Evolutionary conservation across 2,888 invertebrate species (phyloP).

Genomic region (Mythimna vitellina): DNA sequence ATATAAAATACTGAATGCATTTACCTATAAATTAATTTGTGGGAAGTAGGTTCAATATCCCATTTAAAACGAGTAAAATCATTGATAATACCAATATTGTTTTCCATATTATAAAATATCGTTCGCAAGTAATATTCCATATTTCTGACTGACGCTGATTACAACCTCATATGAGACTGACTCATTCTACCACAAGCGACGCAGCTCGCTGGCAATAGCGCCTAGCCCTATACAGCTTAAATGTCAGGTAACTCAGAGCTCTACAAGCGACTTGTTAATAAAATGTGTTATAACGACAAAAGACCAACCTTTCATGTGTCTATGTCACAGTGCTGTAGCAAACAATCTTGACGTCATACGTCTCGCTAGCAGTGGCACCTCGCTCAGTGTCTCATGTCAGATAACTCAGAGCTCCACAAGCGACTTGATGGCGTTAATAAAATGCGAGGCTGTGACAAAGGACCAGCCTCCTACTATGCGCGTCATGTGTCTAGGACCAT

Average conservation of each 20-base stretch:
- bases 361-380: constrained; percentile 52
- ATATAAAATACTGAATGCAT: no score
- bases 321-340: background rate
- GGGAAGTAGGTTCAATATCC: no score
- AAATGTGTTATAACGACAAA: background rate
- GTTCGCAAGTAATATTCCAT: no score
- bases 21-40: no score
- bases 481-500: constrained; percentile 52
- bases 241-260: background rate
- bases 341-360: background rate
- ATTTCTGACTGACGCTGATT: no score
- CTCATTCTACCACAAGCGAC: background rate
- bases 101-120: no score
- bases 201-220: background rate
- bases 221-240: background rate
- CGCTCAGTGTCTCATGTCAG: constrained; percentile 64
- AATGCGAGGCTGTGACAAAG: constrained; percentile 72
- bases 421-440: constrained; percentile 76
- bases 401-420: constrained; percentile 72
- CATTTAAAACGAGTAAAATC: no score
- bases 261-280: background rate
- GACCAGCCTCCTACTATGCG: constrained; percentile 58
- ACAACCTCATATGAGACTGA: background rate
- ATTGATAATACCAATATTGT: no score
- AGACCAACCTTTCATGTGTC: background rate